Percentiles rank a stretch among this genome's conserved stretches.
phyloP scores from a whole-genome alignment of 2,888 invertebrate species.

The Lepidonotus clava region DNA sequence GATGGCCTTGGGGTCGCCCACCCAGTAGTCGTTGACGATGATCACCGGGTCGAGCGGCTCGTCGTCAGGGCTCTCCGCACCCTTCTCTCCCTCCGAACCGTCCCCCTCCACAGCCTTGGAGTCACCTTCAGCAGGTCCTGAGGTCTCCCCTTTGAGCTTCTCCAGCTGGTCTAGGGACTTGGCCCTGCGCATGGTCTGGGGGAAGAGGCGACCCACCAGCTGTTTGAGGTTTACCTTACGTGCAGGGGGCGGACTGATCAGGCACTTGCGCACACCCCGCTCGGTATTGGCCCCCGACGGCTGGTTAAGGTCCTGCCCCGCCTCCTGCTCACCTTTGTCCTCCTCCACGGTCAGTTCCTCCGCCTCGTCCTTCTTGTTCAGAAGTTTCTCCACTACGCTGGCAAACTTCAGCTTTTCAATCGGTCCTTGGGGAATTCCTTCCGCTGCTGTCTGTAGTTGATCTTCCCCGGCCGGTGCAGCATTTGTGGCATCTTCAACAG shows the following conservation, averaged over 20 bases:
- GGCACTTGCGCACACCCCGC: too few species aligned
- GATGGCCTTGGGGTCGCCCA: conserved; percentile 45
- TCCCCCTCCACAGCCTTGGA: not conserved
- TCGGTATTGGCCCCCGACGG: too few species aligned
- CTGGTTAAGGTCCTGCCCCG: too few species aligned
- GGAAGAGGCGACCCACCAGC: conserved; percentile 5
- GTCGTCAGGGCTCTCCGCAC: not conserved
- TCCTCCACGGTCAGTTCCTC: too few species aligned
- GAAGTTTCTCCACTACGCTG: not conserved
- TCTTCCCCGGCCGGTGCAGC: not conserved
- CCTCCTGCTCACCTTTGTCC: too few species aligned
- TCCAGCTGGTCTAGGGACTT: conserved; percentile 1
- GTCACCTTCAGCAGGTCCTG: not conserved
- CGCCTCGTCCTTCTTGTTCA: not conserved
- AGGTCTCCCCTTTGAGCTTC: not conserved
- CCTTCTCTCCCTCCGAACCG: not conserved
- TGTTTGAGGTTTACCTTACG: conserved; percentile 10
- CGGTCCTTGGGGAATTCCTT: not conserved
- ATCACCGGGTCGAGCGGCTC: conserved; percentile 8
- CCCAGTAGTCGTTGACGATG: conserved; percentile 45
- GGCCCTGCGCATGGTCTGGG: conserved; percentile 6
- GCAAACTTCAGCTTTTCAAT: conserved; percentile 41
- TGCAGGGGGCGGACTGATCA: conserved; percentile 28
- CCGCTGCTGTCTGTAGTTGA: not conserved
- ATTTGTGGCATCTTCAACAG: not conserved